Percentiles rank a stretch among this genome's conserved stretches.
Conservation (phyloP, 2,113 vertebrate genomes). For the Empidonax alnorum region DNA sequence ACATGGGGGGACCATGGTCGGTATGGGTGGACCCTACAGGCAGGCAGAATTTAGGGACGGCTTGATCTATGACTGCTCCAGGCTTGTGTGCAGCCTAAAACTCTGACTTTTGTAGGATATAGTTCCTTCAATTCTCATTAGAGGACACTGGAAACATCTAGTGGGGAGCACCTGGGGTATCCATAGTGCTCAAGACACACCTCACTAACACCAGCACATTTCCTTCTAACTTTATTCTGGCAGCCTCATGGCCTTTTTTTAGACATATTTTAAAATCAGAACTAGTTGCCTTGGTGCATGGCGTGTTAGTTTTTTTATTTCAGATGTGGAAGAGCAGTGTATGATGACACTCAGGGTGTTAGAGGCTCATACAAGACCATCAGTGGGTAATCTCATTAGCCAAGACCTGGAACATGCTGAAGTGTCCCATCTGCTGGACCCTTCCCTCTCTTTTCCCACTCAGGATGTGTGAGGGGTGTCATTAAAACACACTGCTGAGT, state of each 20-base stretch:
- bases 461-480: fast-evolving
- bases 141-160: background rate
- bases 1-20: fast-evolving
- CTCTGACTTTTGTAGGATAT: background rate
- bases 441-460: background rate
- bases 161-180: background rate
- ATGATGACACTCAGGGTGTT: background rate
- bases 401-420: background rate
- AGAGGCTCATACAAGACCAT: background rate
- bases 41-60: background rate
- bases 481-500: background rate
- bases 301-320: background rate
- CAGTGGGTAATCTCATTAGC: background rate
- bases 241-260: background rate
- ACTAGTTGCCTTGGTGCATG: background rate
- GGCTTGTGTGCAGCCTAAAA: background rate
- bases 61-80: background rate
- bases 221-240: background rate
- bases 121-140: background rate
- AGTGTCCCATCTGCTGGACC: background rate
- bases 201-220: background rate
- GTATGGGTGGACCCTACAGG: background rate
- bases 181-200: background rate
- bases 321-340: background rate
- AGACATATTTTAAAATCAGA: background rate